Evolutionary conservation across 1,140 invertebrate species (phyloP).

Genomic region (Calephelis virginiensis): DNA sequence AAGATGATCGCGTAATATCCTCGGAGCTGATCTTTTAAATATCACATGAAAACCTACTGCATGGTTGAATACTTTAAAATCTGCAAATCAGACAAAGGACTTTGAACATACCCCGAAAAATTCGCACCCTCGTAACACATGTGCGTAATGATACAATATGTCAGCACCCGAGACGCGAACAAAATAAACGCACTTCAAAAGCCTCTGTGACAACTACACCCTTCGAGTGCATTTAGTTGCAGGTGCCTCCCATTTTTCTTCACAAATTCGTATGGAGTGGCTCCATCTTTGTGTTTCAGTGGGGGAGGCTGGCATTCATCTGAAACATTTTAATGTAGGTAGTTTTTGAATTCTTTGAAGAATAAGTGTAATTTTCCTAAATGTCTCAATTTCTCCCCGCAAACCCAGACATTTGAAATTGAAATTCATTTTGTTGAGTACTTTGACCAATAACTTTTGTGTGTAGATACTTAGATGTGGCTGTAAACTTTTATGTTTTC

Average conservation of each 20-base stretch:
- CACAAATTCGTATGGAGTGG: slow-evolving; percentile 57
- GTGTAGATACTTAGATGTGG: neutral
- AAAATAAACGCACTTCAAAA: slow-evolving; percentile 60
- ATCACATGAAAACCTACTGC: too few species aligned
- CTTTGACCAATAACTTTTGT: slow-evolving; percentile 5
- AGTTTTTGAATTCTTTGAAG: slow-evolving; percentile 32
- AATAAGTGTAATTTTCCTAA: slow-evolving; percentile 4
- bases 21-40: too few species aligned
- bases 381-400: slow-evolving; percentile 8
- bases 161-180: slow-evolving; percentile 46
- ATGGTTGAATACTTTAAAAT: too few species aligned
- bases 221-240: slow-evolving; percentile 63
- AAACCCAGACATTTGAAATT: slow-evolving; percentile 10
- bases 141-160: slow-evolving; percentile 54
- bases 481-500: slow-evolving; percentile 2
- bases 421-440: slow-evolving; percentile 4
- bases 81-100: neutral
- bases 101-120: slow-evolving; percentile 24
- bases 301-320: slow-evolving; percentile 28
- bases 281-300: slow-evolving; percentile 38
- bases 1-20: too few species aligned
- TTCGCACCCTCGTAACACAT: slow-evolving; percentile 41
- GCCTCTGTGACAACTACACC: slow-evolving; percentile 26
- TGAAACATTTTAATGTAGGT: slow-evolving; percentile 41
- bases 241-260: slow-evolving; percentile 61